These are phyloP conservation scores for Marronus borbonicus DNA, from an alignment of 2,888 invertebrate genomes.

Conservation along the genomic window DNA sequence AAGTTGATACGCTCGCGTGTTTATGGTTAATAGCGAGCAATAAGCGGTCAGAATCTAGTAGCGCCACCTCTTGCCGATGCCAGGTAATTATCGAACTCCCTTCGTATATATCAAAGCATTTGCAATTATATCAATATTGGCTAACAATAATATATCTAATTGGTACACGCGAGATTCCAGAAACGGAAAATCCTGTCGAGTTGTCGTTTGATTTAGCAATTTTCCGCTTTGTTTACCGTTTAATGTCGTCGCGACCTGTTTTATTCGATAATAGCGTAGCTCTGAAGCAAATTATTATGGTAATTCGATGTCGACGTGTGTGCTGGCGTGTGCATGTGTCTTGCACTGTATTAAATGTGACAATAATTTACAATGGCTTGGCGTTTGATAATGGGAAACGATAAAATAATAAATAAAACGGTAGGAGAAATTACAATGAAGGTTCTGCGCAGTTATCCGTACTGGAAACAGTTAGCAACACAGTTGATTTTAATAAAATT, in stretches of 20 bases:
- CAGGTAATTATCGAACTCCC: too few relatives aligned
- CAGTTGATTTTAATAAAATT: too few relatives aligned
- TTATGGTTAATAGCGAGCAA: too few relatives aligned
- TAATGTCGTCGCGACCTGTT: constrained; percentile 14
- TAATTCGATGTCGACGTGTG: constrained; percentile 13
- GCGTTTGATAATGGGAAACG: not conserved
- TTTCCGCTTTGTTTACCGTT: constrained; percentile 31
- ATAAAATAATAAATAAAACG: not conserved
- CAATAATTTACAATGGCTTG: not conserved
- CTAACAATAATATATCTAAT: too few relatives aligned
- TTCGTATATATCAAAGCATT: too few relatives aligned
- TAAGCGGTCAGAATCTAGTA: too few relatives aligned
- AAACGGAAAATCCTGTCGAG: not conserved
- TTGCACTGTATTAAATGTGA: too few relatives aligned
- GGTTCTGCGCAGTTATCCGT: not conserved
- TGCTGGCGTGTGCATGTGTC: not conserved
- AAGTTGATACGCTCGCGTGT: too few relatives aligned
- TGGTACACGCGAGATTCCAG: too few relatives aligned
- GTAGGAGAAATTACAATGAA: not conserved
- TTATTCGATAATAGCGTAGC: constrained; percentile 17
- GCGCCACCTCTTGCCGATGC: too few relatives aligned
- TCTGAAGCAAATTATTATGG: constrained; percentile 28
- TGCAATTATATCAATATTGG: too few relatives aligned
- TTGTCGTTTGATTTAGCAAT: constrained; percentile 28
- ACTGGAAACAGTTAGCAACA: too few relatives aligned